Evolutionary conservation across 1,140 invertebrate genomes (phyloP).

Genomic region (Drosophila novamexicana): DNA sequence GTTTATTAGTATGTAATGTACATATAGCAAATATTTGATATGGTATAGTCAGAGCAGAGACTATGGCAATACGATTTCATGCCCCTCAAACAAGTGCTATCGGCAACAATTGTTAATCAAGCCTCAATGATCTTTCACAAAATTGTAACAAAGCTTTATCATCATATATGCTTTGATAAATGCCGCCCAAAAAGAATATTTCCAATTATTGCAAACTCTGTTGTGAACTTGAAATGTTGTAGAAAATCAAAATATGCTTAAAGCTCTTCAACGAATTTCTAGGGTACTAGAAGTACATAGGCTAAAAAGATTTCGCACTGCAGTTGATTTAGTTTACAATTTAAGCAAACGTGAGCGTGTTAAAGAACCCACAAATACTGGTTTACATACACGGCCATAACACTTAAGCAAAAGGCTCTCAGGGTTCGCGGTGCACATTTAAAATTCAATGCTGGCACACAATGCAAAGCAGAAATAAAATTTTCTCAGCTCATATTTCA

Average conservation of each 20-base stretch:
- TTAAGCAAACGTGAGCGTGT: constrained; percentile 23
- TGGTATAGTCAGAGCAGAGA: constrained; percentile 2
- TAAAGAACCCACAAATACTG: constrained; percentile 27
- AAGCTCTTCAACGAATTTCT: neutral
- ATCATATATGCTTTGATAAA: constrained; percentile 4
- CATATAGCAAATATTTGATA: constrained; percentile 54
- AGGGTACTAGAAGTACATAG: neutral
- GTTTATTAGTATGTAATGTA: constrained; percentile 46
- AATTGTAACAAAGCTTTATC: constrained; percentile 4
- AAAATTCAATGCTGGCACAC: constrained; percentile 53
- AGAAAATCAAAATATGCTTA: neutral
- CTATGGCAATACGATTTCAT: constrained; percentile 70
- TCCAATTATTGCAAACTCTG: constrained; percentile 16
- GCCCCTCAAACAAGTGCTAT: constrained; percentile 63
- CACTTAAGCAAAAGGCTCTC: constrained; percentile 42
- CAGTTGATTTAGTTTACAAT: constrained; percentile 19
- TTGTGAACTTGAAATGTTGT: neutral
- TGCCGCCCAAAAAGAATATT: constrained; percentile 50
- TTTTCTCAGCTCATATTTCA: constrained; percentile 81
- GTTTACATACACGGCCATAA: constrained; percentile 45
- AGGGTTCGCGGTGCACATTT: constrained; percentile 32
- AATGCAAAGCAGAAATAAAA: constrained; percentile 70
- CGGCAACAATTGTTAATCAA: constrained; percentile 76
- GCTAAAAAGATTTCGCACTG: constrained; percentile 3
- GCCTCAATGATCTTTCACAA: constrained; percentile 48